These are phyloP conservation scores for Platysteira castanea DNA, from an alignment of 2,113 vertebrate species.

Conservation along the genomic window DNA sequence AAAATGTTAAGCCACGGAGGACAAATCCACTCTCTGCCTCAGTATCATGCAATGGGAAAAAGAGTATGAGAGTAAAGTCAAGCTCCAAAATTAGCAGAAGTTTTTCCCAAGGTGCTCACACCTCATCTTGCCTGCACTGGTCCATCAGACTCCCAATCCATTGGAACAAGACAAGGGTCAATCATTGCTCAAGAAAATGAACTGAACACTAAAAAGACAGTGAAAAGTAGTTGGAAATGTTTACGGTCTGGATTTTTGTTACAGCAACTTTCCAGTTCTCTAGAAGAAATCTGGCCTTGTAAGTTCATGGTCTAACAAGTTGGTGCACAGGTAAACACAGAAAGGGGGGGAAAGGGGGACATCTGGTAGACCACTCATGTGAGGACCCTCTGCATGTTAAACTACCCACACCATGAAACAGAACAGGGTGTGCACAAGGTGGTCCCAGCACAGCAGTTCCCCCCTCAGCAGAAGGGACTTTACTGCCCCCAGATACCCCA, in stretches of 20 bases:
- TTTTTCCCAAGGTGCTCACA: not conserved
- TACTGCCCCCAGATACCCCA: not conserved
- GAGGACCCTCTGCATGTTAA: not conserved
- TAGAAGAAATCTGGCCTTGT: not conserved
- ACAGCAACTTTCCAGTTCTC: rapidly evolving
- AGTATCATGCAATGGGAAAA: not conserved
- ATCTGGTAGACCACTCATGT: rapidly evolving
- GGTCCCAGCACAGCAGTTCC: not conserved
- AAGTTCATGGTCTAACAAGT: not conserved
- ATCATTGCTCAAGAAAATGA: not conserved
- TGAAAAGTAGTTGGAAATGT: not conserved
- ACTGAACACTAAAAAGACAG: not conserved
- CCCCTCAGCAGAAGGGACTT: not conserved
- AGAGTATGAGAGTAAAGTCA: not conserved
- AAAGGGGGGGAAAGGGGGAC: not conserved
- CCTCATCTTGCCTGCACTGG: not conserved
- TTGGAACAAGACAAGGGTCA: not conserved
- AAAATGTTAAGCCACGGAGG: not conserved
- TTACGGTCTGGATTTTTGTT: not conserved
- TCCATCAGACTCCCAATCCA: not conserved
- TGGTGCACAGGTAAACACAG: not conserved
- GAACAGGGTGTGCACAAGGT: not conserved
- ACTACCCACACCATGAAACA: not conserved
- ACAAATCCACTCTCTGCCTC: not conserved
- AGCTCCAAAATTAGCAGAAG: not conserved